Base-by-base conservation (phyloP, 2,113 vertebrate species). In the Euleptes europaea region DNA sequence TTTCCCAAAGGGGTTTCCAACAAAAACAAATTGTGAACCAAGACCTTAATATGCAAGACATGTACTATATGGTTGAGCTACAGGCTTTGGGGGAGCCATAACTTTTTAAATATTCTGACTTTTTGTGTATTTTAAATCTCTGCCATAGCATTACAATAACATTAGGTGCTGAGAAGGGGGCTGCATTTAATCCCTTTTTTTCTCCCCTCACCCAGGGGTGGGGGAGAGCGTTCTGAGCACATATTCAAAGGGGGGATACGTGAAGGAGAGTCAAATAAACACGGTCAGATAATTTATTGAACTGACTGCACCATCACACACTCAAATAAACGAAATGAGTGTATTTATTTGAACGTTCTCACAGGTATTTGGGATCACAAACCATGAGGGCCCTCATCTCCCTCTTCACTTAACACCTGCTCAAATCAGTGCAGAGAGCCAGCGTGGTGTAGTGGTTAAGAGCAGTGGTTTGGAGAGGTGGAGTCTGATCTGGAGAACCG, bases 41-140 rank as follows among this genome's bases (percentile, higher is more conserved):
- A 40, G 71, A 67, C 80, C 91, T 94, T 93, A 94, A 95, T 94
- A 91, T 89, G 91, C 78, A 91, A 88, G 93, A 94, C 79, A 94
- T 93, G 93, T 91, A 92, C 87, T 87, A 89, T 78, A 86, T 1
- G 44, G 87, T 85, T 92, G 82, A 93, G 82, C 91, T 91, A 84
- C 80, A 87, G 78, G 80, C 89, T 89, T 93, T 19, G 57, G 44
- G 91, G 88, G 94, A 94, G 87, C 83, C 82, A 47, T 95, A 94
- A 93, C 69, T 94, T 84, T 92, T 31, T 9, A 74, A 88, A 84
- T 78, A 84, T 88, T 88, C 85, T 92, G 93, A 93, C 90, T 92
- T 95, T 51, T 86, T 42, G 87, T 94, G 78, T 90, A 76, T 92
- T 92, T 95, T 92, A 93, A 94, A 91, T 92, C 86, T 92, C 82